Evolutionary conservation across 2,888 invertebrate species (phyloP).

Genomic region (Calameuta pallipes): DNA sequence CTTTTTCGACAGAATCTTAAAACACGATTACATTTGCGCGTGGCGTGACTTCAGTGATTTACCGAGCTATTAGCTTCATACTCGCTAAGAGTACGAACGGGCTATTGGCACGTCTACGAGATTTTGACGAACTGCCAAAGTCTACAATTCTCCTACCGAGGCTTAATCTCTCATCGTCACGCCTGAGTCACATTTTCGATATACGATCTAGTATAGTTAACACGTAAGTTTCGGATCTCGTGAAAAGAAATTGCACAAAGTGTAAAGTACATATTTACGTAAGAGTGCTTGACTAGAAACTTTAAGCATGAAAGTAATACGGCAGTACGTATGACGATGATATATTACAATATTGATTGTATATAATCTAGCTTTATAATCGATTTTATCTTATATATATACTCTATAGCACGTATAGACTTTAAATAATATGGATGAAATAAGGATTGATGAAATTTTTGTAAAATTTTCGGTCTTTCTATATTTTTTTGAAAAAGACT

Average conservation of each 20-base stretch:
- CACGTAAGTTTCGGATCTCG: neutral
- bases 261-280: neutral
- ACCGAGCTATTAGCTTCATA: slow-evolving; percentile 24
- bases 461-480: too few relatives aligned
- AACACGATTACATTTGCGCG: slow-evolving; percentile 18
- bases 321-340: neutral
- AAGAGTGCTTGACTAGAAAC: neutral
- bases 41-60: slow-evolving; percentile 32
- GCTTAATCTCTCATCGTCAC: slow-evolving; percentile 17
- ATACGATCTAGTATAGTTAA: neutral
- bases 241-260: neutral
- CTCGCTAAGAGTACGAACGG: slow-evolving; percentile 9
- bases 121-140: slow-evolving; percentile 41
- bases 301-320: neutral
- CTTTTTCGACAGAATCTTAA: slow-evolving; percentile 6
- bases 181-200: slow-evolving; percentile 1
- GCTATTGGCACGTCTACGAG: slow-evolving; percentile 27
- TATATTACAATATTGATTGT: neutral
- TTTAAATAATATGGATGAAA: neutral
- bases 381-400: neutral
- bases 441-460: neutral
- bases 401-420: neutral
- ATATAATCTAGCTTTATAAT: neutral
- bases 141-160: slow-evolving; percentile 14
- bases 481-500: neutral